These are phyloP conservation scores for Meles meles DNA, from an alignment of 2,113 vertebrate species.

Conservation along the genomic window DNA sequence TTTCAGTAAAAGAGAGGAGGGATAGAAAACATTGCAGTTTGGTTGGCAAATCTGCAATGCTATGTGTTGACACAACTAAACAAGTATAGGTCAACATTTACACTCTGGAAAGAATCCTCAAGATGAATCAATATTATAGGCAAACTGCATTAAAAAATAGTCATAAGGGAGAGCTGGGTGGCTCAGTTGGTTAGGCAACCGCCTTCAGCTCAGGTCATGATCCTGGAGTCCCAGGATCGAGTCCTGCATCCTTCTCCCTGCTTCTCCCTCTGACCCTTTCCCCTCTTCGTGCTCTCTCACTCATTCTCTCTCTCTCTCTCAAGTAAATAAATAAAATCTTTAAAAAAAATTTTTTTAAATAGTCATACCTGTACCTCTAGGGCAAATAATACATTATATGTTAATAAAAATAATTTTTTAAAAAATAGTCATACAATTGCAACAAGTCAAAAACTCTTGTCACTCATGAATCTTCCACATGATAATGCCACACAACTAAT, in stretches of 20 bases:
- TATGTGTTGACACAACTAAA: background rate
- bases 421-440: background rate
- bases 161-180: background rate
- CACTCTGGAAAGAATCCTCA: background rate
- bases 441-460: background rate
- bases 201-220: too few relatives aligned
- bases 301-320: too few relatives aligned
- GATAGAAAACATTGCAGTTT: background rate
- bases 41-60: background rate
- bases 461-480: background rate
- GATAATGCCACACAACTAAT: background rate
- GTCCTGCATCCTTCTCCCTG: too few relatives aligned
- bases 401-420: background rate
- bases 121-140: constrained; percentile 50
- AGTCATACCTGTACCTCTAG: too few relatives aligned
- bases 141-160: background rate
- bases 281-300: too few relatives aligned
- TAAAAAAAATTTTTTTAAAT: too few relatives aligned
- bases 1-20: background rate
- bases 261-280: too few relatives aligned
- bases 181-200: too few relatives aligned
- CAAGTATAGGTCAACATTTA: background rate
- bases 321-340: too few relatives aligned
- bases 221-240: too few relatives aligned
- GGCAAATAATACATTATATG: too few relatives aligned